Evolutionary conservation across 2,113 vertebrate genomes (phyloP).

Genomic region (Eptatretus burgeri): DNA sequence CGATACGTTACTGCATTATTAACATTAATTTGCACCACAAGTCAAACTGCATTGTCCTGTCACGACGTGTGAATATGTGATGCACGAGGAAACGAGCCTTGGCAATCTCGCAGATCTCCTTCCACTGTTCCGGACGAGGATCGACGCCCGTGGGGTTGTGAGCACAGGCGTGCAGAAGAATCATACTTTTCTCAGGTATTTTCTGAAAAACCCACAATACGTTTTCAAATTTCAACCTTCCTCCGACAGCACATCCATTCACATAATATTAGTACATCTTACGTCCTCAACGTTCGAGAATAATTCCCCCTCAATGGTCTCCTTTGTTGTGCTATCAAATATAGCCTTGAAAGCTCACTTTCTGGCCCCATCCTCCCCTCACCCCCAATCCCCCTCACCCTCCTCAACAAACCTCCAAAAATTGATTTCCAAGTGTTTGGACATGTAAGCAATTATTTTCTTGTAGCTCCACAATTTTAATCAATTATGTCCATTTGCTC

Average conservation of each 20-base stretch:
- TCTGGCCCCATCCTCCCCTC: too few species aligned
- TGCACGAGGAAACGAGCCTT: conserved; percentile 28
- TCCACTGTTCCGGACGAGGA: conserved; percentile 68
- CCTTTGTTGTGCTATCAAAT: too few species aligned
- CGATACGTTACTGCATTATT: neutral
- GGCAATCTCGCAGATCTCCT: conserved; percentile 35
- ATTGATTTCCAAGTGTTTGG: neutral
- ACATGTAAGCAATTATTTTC: neutral
- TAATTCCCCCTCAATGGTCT: too few species aligned
- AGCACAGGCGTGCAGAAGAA: conserved; percentile 69
- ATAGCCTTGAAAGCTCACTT: neutral
- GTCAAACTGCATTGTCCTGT: too few species aligned
- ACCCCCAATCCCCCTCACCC: neutral
- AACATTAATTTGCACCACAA: too few species aligned
- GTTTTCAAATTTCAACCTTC: too few species aligned
- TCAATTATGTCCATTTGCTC: neutral
- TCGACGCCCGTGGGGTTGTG: conserved; percentile 95
- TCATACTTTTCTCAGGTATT: conserved; percentile 63
- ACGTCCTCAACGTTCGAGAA: too few species aligned
- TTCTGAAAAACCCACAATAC: conserved; percentile 23
- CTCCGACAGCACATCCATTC: too few species aligned
- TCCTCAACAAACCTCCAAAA: neutral
- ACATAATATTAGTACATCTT: too few species aligned
- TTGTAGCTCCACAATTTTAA: neutral
- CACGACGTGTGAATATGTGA: too few species aligned